These are phyloP conservation scores for Tyto alba DNA, from an alignment of 2,113 vertebrate genomes.

Conservation along the genomic window DNA sequence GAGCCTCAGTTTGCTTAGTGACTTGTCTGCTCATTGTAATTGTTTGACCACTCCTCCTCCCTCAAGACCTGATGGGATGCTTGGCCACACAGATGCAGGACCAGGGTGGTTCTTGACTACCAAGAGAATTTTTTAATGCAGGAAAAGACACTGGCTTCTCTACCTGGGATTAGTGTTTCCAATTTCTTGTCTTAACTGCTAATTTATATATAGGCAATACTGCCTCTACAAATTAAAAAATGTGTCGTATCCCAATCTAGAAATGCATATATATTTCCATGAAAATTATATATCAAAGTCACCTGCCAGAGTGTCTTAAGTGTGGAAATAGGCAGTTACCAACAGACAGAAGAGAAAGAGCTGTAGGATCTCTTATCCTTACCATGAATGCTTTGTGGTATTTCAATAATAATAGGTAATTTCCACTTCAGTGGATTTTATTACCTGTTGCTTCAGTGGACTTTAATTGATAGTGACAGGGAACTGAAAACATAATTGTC, in stretches of 20 bases:
- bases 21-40: not conserved
- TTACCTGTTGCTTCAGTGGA: conserved; percentile 1
- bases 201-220: not conserved
- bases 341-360: not conserved
- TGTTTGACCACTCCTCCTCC: not conserved
- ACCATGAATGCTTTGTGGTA: not conserved
- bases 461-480: conserved; percentile 3
- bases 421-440: not conserved
- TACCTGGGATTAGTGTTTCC: not conserved
- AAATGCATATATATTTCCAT: not conserved
- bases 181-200: not conserved
- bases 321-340: not conserved
- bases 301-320: not conserved
- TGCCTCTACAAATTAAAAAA: not conserved
- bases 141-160: not conserved
- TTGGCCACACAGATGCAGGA: not conserved
- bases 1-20: not conserved
- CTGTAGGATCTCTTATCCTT: not conserved
- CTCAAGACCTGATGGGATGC: not conserved
- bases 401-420: not conserved
- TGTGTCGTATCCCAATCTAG: not conserved
- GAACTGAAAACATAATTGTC: not conserved
- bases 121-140: not conserved
- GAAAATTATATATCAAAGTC: not conserved
- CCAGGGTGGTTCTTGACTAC: not conserved